Evolutionary conservation across 2,113 vertebrate species (phyloP).

Genomic region (Pseudorectes ferrugineus): DNA sequence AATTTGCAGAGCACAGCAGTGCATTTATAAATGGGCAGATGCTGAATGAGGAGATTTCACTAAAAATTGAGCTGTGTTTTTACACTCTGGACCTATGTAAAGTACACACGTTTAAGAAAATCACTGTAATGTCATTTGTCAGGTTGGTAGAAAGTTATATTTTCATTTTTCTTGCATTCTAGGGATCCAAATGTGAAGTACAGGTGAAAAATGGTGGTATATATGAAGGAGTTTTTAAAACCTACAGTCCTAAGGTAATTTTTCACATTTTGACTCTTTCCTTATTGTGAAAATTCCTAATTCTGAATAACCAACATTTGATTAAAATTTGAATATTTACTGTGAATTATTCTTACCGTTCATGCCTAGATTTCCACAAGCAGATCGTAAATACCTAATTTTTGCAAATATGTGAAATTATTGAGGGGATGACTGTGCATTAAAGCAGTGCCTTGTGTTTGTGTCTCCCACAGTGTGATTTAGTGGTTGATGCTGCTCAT

Average conservation of each 20-base stretch:
- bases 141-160: neutral
- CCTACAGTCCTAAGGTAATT: conserved; percentile 96
- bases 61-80: neutral
- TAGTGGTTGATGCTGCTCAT: conserved; percentile 97
- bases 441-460: neutral
- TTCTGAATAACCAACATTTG: neutral
- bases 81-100: neutral
- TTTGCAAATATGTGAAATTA: neutral
- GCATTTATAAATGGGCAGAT: neutral
- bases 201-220: conserved; percentile 95
- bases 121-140: neutral
- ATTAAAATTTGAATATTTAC: neutral
- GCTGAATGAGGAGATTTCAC: neutral
- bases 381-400: neutral
- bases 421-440: neutral
- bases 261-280: neutral
- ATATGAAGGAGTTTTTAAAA: conserved; percentile 99
- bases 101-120: neutral
- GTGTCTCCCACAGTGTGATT: conserved; percentile 81
- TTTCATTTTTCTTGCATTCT: conserved; percentile 44
- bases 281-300: neutral
- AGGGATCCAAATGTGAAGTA: conserved; percentile 99
- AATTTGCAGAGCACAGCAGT: neutral
- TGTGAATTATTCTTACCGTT: neutral
- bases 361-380: neutral